Base-by-base conservation (phyloP, 2,888 invertebrate genomes). In the Cosmia pyralina region DNA sequence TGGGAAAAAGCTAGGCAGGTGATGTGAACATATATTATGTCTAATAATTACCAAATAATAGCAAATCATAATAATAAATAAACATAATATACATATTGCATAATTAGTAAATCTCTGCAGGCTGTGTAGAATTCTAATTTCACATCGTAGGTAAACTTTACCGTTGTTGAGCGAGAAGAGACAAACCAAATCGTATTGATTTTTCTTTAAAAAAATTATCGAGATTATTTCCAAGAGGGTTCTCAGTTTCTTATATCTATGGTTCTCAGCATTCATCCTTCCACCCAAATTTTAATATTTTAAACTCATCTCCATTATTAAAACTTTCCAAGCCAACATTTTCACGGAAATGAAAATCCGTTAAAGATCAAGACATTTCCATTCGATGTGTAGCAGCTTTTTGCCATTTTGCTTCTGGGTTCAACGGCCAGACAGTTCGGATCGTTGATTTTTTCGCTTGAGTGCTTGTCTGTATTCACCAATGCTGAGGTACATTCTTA, bases 401-500 rank as follows among this genome's bases (percentile, higher is more conserved):
- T 85, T 85, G 77, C 85, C 82, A 83, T 83, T n/a, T 84, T 86
- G 83, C 83, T 84, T 87, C 83, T 79, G 88, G 88, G 93, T 93
- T 94, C 93, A 93, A 91, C 90, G 92, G 89, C 93, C 94, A 93
- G 93, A 93, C 93, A 88, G 87, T 86, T 88, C 87, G 89, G 89
- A 90, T 91, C 90, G 90, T 90, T 90, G 89, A 90, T 88, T 91
- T 91, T 90, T 90, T 88, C 88, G 88, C 89, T 89, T 87, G 85
- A 89, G 88, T 88, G 86, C 88, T 85, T 86, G 85, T 83, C 85
- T 87, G 86, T 88, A 86, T 85, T 86, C 78, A 82, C 75, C 70
- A 72, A 79, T 80, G 87, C 79, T 81, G 64, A 75, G 68, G 52
- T 69, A 78, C 46, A 72, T 63, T 71, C 50, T 72, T 73, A 79